These are phyloP conservation scores for Enteromius unitaeniatus DNA, from an alignment of 2,797 vertebrate species.

Conservation along the genomic window DNA sequence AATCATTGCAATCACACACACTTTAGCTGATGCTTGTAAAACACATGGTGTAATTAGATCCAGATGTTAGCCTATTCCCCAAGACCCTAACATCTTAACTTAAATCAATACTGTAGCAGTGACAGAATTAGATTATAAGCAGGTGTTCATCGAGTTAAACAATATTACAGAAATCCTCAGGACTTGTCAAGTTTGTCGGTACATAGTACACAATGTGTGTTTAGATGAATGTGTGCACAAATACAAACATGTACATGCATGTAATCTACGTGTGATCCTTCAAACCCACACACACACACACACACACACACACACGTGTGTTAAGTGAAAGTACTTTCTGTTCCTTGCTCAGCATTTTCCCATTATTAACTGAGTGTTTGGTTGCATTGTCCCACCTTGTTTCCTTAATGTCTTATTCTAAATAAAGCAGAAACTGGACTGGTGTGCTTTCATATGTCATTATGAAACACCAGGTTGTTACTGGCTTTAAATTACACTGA, in stretches of 20 bases:
- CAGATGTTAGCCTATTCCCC: conserved; percentile 40
- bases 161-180: not conserved
- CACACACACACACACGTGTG: too few species aligned
- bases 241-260: not conserved
- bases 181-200: not conserved
- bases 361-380: not conserved
- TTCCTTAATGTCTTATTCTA: conserved; percentile 4
- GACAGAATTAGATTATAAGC: not conserved
- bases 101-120: conserved; percentile 2
- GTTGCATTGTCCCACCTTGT: not conserved
- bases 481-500: conserved; percentile 21
- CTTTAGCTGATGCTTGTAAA: not conserved
- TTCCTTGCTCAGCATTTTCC: conserved; percentile 2
- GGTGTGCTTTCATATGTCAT: not conserved
- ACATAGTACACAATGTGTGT: not conserved
- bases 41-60: conserved; percentile 32
- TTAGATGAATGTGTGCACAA: not conserved
- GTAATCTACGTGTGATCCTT: not conserved
- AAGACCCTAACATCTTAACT: conserved; percentile 6
- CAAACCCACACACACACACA: not conserved
- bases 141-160: not conserved
- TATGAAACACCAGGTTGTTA: conserved; percentile 6
- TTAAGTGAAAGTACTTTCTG: conserved; percentile 1
- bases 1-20: conserved; percentile 17
- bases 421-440: conserved; percentile 12